These are phyloP conservation scores for Threskiornis aethiopicus DNA, from an alignment of 2,797 vertebrate genomes.

Conservation along the genomic window DNA sequence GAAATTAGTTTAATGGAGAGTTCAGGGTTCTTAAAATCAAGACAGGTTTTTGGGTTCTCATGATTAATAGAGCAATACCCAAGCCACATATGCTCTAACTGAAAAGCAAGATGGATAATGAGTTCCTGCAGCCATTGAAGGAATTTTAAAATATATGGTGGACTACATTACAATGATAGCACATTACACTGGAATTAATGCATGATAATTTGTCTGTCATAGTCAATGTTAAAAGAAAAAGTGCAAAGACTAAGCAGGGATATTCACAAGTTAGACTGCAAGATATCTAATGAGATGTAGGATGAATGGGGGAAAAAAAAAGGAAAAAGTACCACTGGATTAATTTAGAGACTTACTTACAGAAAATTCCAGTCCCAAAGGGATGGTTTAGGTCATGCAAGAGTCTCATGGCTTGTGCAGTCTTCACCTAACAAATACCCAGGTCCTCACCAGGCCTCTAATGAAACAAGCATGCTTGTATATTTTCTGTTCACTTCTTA, in stretches of 20 bases:
- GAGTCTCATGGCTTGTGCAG: not conserved
- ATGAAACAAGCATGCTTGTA: not conserved
- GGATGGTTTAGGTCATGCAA: not conserved
- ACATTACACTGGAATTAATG: not conserved
- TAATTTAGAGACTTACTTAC: not conserved
- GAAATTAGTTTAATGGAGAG: slow-evolving; percentile 50
- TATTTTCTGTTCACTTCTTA: not conserved
- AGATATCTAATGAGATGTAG: not conserved
- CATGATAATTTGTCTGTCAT: not conserved
- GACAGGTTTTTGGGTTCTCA: slow-evolving; percentile 46
- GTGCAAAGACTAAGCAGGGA: not conserved
- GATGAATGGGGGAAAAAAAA: not conserved
- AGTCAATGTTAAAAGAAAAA: not conserved
- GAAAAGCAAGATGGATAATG: slow-evolving; percentile 32
- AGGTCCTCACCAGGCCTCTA: not conserved
- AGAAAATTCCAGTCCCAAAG: not conserved
- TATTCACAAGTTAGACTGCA: not conserved
- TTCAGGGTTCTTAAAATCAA: slow-evolving; percentile 56
- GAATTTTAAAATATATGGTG: slow-evolving; percentile 30
- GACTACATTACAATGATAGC: not conserved
- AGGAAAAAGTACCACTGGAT: not conserved
- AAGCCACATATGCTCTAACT: not conserved
- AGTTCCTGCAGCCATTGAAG: not conserved
- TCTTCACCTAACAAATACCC: not conserved
- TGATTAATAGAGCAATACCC: slow-evolving; percentile 41